Evolutionary conservation across 2,113 vertebrate genomes (phyloP), one percentile per base, ranked within the genome.

Genomic region (Sceloporus undulatus): DNA sequence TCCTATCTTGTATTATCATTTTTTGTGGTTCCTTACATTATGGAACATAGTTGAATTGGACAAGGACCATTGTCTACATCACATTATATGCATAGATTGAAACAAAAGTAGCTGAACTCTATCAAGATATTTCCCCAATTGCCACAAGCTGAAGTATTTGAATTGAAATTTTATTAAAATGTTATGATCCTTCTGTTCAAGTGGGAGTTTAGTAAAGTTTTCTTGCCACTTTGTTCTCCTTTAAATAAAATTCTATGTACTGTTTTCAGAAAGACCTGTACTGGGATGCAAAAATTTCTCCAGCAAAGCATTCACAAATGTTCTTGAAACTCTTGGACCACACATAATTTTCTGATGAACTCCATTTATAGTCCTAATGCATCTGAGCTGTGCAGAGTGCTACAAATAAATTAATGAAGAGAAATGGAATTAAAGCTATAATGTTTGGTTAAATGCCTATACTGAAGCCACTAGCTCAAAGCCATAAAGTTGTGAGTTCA

Each of bases 261-360:
- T 34, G 34, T 34, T 34, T 56, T 71, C 19, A 56, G 23, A 70
- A 59, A n/a, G 48, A 40, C 21, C 40, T 1, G 9, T 85, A 0
- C 9, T 83, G 18, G 40, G 27, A 27, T 71, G 14, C 9, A 71
- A 83, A 70, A 54, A 83, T 11, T 18, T 71, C 0, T 81, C 34
- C 0, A 83, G 79, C 82, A 56, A 75, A 38, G 0, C 0, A 2
- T 21, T 48, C 7, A 27, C 34, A 65, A 80, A 42, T 38, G 66
- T 65, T 54, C 82, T 29, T 94, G 75, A 86, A 71, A 73, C 52
- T 10, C 9, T 84, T 90, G 65, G 79, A 0, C 89, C 40, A 38
- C 74, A 91, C 59, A 52, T 19, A 0, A 0, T 23, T 81, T 66
- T 83, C 23, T n/a, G 34, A 10, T 84, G 56, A 93, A 40, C 23